These are phyloP conservation scores for Scolanthus callimorphus DNA, from an alignment of 92 coral and sea anemone genomes.

Conservation along the genomic window DNA sequence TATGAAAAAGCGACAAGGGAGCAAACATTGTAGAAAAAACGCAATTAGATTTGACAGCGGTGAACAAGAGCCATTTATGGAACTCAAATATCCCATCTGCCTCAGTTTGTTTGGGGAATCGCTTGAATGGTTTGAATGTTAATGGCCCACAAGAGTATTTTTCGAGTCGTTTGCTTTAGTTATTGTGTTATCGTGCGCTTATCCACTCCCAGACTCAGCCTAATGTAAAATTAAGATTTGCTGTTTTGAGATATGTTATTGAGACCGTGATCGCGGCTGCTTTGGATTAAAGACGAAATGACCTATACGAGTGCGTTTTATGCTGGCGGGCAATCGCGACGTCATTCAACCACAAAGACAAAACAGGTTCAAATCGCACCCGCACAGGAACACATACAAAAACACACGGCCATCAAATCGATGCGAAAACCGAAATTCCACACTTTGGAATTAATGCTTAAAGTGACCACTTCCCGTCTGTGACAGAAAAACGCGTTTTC, in stretches of 20 bases:
- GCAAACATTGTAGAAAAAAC: slow-evolving; percentile 52
- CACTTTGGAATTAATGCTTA: no score
- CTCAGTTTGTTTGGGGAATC: slow-evolving; percentile 30
- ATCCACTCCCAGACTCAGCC: slow-evolving; percentile 21
- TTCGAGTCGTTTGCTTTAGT: slow-evolving; percentile 71
- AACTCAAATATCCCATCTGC: slow-evolving; percentile 41
- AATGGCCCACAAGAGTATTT: slow-evolving; percentile 71
- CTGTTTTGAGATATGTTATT: no score
- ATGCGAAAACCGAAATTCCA: no score
- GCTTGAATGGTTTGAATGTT: slow-evolving; percentile 59
- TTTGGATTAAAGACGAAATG: no score
- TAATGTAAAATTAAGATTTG: slow-evolving; percentile 55
- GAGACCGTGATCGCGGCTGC: no score
- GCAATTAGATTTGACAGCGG: slow-evolving; percentile 62
- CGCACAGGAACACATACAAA: no score
- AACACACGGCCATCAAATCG: no score
- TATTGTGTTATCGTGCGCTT: slow-evolving; percentile 45
- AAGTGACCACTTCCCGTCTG: no score
- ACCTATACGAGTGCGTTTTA: no score
- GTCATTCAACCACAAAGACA: no score
- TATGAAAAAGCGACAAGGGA: slow-evolving; percentile 50
- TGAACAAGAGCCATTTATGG: slow-evolving; percentile 45
- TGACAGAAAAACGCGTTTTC: background rate
- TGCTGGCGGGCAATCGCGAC: no score
- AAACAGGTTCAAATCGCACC: no score